These are phyloP conservation scores for Pyralis farinalis DNA, from an alignment of 2,888 invertebrate species.

Conservation along the genomic window DNA sequence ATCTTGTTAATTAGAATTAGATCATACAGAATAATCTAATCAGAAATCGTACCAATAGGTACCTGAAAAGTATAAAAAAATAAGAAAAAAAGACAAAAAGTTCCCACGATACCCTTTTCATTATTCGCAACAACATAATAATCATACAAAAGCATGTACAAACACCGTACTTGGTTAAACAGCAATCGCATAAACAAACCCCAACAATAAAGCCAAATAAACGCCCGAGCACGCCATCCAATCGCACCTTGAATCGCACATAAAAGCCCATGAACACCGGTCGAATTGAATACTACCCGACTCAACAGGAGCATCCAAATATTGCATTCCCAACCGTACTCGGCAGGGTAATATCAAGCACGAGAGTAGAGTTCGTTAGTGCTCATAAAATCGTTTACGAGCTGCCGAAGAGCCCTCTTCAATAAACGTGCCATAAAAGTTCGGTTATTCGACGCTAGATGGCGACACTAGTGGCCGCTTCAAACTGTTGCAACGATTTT, in stretches of 20 bases:
- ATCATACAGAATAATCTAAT: constrained; percentile 25
- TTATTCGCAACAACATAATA: constrained; percentile 74
- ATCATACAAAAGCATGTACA: constrained; percentile 77
- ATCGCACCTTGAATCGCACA: constrained; percentile 81
- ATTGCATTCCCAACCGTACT: constrained; percentile 71
- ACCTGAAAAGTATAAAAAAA: constrained; percentile 16
- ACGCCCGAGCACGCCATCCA: constrained; percentile 79
- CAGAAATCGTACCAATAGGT: constrained; percentile 22
- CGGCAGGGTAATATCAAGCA: constrained; percentile 74
- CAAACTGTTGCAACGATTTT: constrained; percentile 72
- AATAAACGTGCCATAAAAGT: constrained; percentile 80
- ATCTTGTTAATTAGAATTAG: constrained; percentile 14
- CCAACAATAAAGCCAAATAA: constrained; percentile 81
- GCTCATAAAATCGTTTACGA: constrained; percentile 80
- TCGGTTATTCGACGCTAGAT: constrained; percentile 76
- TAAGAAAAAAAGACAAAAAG: constrained; percentile 29
- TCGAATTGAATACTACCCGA: constrained; percentile 73
- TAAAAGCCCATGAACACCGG: constrained; percentile 78
- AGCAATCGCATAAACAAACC: constrained; percentile 81
- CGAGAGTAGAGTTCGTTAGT: constrained; percentile 75
- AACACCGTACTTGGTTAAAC: constrained; percentile 78
- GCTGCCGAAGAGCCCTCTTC: constrained; percentile 80
- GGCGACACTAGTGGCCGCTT: constrained; percentile 77
- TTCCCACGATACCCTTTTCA: constrained; percentile 59
- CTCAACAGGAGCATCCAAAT: constrained; percentile 72